phyloP scores from a whole-genome alignment of 2,113 vertebrate genomes.

The Madoqua kirkii region DNA sequence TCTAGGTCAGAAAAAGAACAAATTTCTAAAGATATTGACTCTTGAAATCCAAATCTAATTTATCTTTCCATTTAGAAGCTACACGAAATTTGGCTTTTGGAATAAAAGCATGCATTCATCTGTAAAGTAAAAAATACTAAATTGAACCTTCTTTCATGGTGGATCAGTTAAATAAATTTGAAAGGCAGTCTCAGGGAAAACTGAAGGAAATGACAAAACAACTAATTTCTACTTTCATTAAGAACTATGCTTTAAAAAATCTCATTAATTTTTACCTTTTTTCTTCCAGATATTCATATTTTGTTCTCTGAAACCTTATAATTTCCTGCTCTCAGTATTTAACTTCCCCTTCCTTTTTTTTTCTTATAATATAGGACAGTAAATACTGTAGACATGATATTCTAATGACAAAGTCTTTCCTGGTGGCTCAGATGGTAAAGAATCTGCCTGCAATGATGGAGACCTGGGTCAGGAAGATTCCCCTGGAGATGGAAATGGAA shows the following conservation, averaged over 20 bases:
- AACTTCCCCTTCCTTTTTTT: neutral
- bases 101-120: neutral
- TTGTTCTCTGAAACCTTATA: neutral
- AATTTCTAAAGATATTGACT: neutral
- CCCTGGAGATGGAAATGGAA: neutral
- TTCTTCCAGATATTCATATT: neutral
- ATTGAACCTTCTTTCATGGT: neutral
- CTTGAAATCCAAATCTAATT: neutral
- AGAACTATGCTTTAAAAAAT: neutral
- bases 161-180: neutral
- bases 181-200: neutral
- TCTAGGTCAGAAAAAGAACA: neutral
- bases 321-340: constrained; percentile 5
- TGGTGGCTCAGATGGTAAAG: neutral
- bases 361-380: neutral
- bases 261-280: neutral
- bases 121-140: neutral
- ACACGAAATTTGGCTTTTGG: neutral
- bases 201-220: neutral
- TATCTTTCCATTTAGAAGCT: neutral
- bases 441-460: neutral
- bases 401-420: neutral
- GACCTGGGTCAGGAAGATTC: neutral
- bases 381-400: neutral
- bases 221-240: neutral